Base-by-base conservation (phyloP, 1,140 invertebrate species). In the Samia ricini region DNA sequence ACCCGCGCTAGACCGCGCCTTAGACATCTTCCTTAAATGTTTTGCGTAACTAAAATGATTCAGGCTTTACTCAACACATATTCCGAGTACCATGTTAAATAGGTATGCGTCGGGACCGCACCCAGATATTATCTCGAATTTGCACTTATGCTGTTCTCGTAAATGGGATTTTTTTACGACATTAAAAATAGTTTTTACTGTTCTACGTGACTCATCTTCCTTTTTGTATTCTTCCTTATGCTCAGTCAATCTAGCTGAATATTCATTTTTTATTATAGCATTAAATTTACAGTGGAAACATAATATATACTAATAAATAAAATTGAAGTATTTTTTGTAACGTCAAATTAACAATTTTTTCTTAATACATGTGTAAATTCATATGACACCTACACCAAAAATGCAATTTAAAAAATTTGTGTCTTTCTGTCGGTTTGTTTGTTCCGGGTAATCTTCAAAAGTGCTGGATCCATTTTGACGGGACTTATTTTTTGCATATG, bases 11-110 rank as follows among this genome's bases (percentile, higher is more conserved):
- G 67, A 24, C 60, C 64, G 56, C 56, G 60, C 29, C 60, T 68
- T 61, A 69, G 60, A 69, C 62, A 67, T 76, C 69, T 79, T 77
- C 75, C 70, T 75, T 24, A 18, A 56, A 66, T 58, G 42, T 50
- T 66, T 85, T 83, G 73, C 78, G 78, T 73, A 83, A 85, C 59
- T 42, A 48, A 21, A 56, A 74, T 78, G 75, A 80, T 71, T 78
- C 77, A 79, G 69, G 65, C 69, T 69, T 24, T 33, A 36, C 56
- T 62, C 63, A 54, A 64, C 58, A 66, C 61, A 66, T 62, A 64
- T 70, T 72, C 55, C 61, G 51, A 62, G 61, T 61, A 71, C 60
- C 66, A 66, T 59, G 21, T 50, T 21, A 59, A 33, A 18, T 42
- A 57, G 0, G 33, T 42, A 33, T 36, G 26, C 0, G 18, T 42